Evolutionary conservation across 2,888 invertebrate genomes (phyloP).

Genomic region (Lingula anatina): DNA sequence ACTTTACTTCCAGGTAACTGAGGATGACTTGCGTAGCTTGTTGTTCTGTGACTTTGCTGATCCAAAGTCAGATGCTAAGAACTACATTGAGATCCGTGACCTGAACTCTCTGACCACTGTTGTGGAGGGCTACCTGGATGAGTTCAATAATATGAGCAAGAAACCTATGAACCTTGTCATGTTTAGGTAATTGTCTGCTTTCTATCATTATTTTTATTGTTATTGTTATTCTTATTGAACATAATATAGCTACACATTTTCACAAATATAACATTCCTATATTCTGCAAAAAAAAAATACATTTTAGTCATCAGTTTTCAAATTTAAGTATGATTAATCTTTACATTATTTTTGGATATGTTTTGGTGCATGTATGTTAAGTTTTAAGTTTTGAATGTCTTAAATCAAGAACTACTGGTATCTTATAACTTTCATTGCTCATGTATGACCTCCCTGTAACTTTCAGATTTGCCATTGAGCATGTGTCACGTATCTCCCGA

Average conservation of each 20-base stretch:
- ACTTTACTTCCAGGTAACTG: constrained; percentile 61
- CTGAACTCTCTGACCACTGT: constrained; percentile 74
- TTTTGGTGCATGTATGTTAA: too few species aligned
- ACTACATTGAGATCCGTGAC: constrained; percentile 83
- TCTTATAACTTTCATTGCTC: too few species aligned
- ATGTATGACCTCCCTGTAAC: too few species aligned
- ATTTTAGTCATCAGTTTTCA: too few species aligned
- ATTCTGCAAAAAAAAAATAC: too few species aligned
- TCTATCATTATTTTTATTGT: not conserved
- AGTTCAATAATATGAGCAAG: constrained; percentile 92
- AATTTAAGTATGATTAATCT: too few species aligned
- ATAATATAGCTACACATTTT: too few species aligned
- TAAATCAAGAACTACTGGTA: too few species aligned
- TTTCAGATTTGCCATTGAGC: constrained; percentile 60
- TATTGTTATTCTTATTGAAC: too few species aligned
- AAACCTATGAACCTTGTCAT: constrained; percentile 94
- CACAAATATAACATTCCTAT: too few species aligned
- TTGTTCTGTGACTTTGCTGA: constrained; percentile 94
- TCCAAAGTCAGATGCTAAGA: constrained; percentile 81
- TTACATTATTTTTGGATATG: too few species aligned
- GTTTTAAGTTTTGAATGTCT: too few species aligned
- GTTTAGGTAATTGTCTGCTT: constrained; percentile 39
- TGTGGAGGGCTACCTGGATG: constrained; percentile 81
- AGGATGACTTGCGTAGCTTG: constrained; percentile 75
- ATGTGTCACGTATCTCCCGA: constrained; percentile 58